A percentile compares a stretch with the other conserved stretches of the same genome.
Conservation (phyloP, 1,140 invertebrate species). For the Lethrus apterus region DNA sequence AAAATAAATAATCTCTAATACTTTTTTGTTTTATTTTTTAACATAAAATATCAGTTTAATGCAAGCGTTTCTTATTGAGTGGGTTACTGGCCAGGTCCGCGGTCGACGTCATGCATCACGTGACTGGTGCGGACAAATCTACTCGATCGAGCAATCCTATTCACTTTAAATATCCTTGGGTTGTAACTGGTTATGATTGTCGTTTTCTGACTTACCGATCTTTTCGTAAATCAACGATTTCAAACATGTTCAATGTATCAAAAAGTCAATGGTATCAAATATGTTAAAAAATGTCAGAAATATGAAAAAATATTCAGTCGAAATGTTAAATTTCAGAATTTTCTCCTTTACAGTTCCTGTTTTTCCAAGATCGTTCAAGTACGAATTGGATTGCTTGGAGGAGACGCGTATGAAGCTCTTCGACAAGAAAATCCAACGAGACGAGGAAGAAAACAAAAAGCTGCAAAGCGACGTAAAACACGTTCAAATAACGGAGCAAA, state of each 20-base stretch:
- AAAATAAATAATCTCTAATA: no score
- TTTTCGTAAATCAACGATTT: neutral
- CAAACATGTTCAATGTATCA: neutral
- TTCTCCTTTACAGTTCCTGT: slow-evolving; percentile 38
- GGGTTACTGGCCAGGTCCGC: no score
- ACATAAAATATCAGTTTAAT: no score
- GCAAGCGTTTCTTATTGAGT: no score
- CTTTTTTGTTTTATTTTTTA: no score
- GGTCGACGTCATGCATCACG: no score
- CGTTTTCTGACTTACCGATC: neutral
- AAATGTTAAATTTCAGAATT: slow-evolving; percentile 9
- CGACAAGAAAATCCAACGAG: slow-evolving; percentile 30
- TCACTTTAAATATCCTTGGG: no score
- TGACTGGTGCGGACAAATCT: no score
- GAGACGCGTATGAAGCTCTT: slow-evolving; percentile 38
- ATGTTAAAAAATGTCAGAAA: neutral
- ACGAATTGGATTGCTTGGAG: slow-evolving; percentile 45
- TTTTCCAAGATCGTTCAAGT: slow-evolving; percentile 45
- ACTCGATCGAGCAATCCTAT: no score
- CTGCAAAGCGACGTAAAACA: slow-evolving; percentile 7
- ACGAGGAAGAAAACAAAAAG: slow-evolving; percentile 17
- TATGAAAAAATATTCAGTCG: slow-evolving; percentile 1
- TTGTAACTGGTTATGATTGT: no score
- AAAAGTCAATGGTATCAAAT: neutral
- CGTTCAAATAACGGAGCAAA: neutral